These are phyloP conservation scores for Thamnophis elegans DNA, from an alignment of 2,797 vertebrate species.

Conservation along the genomic window DNA sequence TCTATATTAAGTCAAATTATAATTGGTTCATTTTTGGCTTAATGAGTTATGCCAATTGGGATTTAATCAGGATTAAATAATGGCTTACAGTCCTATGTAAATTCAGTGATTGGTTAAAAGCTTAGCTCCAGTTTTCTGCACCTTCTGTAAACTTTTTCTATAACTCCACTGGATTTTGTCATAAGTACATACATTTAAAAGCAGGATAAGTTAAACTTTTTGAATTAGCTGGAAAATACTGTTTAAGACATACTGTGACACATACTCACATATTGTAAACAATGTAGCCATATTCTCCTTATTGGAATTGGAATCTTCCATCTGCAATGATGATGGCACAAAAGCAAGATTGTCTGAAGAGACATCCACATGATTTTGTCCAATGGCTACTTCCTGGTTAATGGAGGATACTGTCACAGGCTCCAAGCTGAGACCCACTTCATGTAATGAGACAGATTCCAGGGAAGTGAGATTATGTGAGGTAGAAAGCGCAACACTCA, in stretches of 20 bases:
- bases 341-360: constrained; percentile 89
- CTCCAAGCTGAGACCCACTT: constrained; percentile 89
- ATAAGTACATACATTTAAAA: background rate
- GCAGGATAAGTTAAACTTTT: background rate
- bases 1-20: background rate
- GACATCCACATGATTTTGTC: constrained; percentile 77
- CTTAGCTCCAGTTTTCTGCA: background rate
- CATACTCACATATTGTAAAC: constrained; percentile 91
- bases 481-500: constrained; percentile 92
- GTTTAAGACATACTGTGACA: background rate
- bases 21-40: background rate
- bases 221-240: background rate
- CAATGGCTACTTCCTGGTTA: constrained; percentile 90
- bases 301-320: constrained; percentile 91
- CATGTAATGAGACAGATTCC: constrained; percentile 89
- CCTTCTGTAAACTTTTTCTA: rapidly evolving
- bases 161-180: background rate
- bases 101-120: background rate
- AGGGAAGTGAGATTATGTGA: constrained; percentile 85
- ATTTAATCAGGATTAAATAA: background rate
- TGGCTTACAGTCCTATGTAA: background rate
- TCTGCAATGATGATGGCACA: constrained; percentile 88
- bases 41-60: background rate
- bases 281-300: constrained; percentile 94
- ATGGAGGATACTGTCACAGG: constrained; percentile 91